These are phyloP conservation scores for Clostera curtula DNA, from an alignment of 2,888 invertebrate genomes.

Conservation along the genomic window DNA sequence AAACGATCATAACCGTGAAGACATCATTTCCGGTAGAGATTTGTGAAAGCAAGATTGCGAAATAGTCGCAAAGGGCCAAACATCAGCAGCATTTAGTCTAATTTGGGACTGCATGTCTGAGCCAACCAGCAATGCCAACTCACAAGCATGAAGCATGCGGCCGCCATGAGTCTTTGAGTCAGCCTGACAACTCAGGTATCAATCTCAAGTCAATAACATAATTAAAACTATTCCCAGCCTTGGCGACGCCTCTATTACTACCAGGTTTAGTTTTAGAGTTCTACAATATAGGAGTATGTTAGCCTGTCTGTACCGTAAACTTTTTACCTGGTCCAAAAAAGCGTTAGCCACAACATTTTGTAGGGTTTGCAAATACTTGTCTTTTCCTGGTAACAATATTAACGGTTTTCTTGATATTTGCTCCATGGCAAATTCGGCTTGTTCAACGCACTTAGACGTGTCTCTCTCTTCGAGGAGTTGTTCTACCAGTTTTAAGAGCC, in stretches of 20 bases:
- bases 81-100: too few species aligned
- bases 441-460: slow-evolving; percentile 52
- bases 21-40: too few species aligned
- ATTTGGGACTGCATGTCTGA: too few species aligned
- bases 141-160: too few species aligned
- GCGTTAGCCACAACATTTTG: slow-evolving; percentile 50
- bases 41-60: too few species aligned
- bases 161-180: too few species aligned
- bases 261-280: not conserved
- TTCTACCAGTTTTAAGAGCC: slow-evolving; percentile 41
- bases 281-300: not conserved
- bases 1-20: too few species aligned
- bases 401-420: slow-evolving; percentile 49
- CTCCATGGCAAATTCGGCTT: slow-evolving; percentile 57
- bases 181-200: too few species aligned
- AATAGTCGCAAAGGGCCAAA: too few species aligned
- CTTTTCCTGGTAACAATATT: slow-evolving; percentile 50
- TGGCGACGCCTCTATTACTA: not conserved
- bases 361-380: slow-evolving; percentile 49
- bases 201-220: too few species aligned
- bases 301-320: not conserved
- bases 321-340: slow-evolving; percentile 54
- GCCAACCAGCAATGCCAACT: too few species aligned
- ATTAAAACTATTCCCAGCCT: not conserved
- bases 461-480: slow-evolving; percentile 38